A percentile compares a stretch with the other conserved stretches of the same genome.
Conservation (phyloP, 2,888 invertebrate species). For the Orgyia antiqua region DNA sequence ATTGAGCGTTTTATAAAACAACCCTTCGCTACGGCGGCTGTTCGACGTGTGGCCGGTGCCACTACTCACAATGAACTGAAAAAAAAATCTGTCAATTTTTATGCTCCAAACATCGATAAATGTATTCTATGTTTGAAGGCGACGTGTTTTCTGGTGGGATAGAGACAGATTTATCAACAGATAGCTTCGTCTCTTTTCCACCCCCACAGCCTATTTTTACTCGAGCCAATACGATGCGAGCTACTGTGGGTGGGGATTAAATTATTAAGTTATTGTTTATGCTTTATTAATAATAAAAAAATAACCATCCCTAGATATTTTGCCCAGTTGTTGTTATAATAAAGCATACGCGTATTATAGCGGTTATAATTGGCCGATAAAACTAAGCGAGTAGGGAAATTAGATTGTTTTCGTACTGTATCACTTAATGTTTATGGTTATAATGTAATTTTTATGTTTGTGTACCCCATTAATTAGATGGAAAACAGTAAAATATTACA, state of each 20-base stretch:
- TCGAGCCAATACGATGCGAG: constrained; percentile 63
- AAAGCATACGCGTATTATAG: constrained; percentile 45
- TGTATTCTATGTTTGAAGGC: constrained; percentile 71
- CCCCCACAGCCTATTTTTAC: constrained; percentile 73
- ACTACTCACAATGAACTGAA: constrained; percentile 70
- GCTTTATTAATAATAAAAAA: constrained; percentile 74
- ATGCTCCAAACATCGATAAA: constrained; percentile 76
- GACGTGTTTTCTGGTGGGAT: constrained; percentile 61
- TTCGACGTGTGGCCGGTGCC: constrained; percentile 40
- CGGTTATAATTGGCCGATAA: constrained; percentile 55
- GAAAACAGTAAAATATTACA: constrained; percentile 23
- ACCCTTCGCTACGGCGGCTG: constrained; percentile 44
- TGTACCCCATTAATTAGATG: constrained; percentile 36
- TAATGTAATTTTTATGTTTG: constrained; percentile 58
- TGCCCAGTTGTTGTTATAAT: constrained; percentile 51
- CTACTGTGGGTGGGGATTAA: constrained; percentile 66
- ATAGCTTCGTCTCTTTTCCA: constrained; percentile 51
- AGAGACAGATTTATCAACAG: constrained; percentile 31
- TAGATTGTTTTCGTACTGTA: constrained; percentile 56
- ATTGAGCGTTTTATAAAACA: constrained; percentile 44
- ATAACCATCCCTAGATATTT: constrained; percentile 47
- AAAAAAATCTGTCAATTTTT: constrained; percentile 79
- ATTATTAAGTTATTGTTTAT: constrained; percentile 77
- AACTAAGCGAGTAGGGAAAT: constrained; percentile 52
- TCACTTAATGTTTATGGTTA: constrained; percentile 27